Conservation (phyloP, 2,113 vertebrate species). For the Elgaria multicarinata region DNA sequence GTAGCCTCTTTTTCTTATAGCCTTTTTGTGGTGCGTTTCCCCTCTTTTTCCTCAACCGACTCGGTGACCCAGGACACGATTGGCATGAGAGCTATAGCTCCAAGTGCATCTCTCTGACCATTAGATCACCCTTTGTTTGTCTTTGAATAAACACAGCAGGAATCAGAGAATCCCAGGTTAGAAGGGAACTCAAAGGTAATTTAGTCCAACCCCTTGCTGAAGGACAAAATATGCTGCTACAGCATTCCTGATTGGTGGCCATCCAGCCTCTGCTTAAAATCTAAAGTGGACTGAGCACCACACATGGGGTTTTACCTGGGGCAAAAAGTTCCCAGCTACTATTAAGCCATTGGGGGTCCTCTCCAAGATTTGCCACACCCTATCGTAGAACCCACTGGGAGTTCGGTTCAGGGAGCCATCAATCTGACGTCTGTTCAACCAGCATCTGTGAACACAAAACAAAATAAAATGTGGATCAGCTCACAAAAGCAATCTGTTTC, state of each 20-base stretch:
- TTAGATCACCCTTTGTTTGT: neutral
- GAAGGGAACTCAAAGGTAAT: too few species aligned
- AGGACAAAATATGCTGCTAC: neutral
- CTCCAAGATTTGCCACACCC: slow-evolving; percentile 97
- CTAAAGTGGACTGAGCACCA: neutral
- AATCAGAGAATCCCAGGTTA: too few species aligned
- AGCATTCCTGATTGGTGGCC: neutral
- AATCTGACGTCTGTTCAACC: slow-evolving; percentile 92
- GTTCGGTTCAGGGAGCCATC: slow-evolving; percentile 94
- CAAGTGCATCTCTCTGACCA: neutral
- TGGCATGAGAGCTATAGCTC: neutral
- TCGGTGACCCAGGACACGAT: neutral
- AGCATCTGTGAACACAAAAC: slow-evolving; percentile 78
- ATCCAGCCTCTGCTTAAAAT: neutral
- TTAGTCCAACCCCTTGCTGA: neutral
- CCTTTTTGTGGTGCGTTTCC: too few species aligned
- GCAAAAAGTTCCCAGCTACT: slow-evolving; percentile 87
- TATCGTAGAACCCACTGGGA: slow-evolving; percentile 92
- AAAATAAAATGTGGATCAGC: neutral
- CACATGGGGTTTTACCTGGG: slow-evolving; percentile 84
- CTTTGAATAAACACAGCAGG: neutral
- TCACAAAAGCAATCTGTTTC: neutral
- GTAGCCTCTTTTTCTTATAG: too few species aligned
- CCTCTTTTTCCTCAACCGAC: too few species aligned
- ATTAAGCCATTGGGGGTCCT: slow-evolving; percentile 89